These are phyloP conservation scores for Hydrozoanthus gracilis DNA, from an alignment of 92 coral and sea anemone genomes.

Conservation along the genomic window DNA sequence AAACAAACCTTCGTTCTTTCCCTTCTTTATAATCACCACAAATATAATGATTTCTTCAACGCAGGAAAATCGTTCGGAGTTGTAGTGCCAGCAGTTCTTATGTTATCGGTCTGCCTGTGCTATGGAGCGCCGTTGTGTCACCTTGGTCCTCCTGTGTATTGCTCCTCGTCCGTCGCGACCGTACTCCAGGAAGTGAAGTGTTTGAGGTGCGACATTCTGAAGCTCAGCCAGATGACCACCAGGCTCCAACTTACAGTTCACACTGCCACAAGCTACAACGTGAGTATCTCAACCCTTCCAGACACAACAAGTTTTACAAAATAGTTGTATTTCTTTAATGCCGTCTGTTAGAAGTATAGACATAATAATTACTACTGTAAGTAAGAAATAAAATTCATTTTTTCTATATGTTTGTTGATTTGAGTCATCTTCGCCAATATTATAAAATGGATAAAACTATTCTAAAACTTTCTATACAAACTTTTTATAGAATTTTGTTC, in stretches of 20 bases:
- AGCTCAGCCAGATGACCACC: conserved; percentile 20
- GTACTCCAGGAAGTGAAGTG: conserved; percentile 5
- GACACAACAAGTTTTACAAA: background rate
- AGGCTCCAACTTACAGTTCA: background rate
- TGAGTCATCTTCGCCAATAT: background rate
- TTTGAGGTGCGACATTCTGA: background rate
- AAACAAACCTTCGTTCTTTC: background rate
- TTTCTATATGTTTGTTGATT: background rate
- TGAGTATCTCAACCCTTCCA: conserved; percentile 6
- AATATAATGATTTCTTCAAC: background rate
- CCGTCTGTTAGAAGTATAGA: background rate
- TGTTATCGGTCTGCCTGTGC: conserved; percentile 21
- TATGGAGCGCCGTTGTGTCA: conserved; percentile 18
- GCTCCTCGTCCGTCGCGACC: conserved; percentile 1
- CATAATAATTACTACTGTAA: background rate
- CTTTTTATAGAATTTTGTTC: background rate
- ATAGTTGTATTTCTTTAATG: background rate
- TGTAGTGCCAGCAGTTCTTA: background rate
- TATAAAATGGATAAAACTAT: background rate
- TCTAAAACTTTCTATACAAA: background rate
- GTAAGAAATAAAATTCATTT: background rate
- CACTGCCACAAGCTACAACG: background rate
- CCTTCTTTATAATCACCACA: background rate
- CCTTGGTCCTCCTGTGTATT: conserved; percentile 31
- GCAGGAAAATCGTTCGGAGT: background rate